These are phyloP conservation scores for Momotus momota DNA, from an alignment of 2,797 vertebrate genomes.

Conservation along the genomic window DNA sequence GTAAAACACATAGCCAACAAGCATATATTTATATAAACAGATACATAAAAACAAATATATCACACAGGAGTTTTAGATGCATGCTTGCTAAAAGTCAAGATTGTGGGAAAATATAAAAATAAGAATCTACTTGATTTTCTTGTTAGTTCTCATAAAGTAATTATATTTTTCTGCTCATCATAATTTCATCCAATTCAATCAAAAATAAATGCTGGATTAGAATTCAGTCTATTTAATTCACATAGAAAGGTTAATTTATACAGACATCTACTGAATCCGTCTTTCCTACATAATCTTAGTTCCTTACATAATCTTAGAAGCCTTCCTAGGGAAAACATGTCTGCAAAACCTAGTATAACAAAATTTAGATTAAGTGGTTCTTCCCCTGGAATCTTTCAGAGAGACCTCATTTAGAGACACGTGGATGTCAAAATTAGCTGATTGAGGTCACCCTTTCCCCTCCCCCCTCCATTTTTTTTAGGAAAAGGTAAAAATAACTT, in stretches of 20 bases:
- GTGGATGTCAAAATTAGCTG: not conserved
- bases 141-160: not conserved
- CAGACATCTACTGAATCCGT: not conserved
- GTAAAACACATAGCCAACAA: not conserved
- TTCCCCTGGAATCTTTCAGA: not conserved
- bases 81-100: not conserved
- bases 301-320: not conserved
- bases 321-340: not conserved
- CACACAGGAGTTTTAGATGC: not conserved
- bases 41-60: not conserved
- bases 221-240: not conserved
- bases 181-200: not conserved
- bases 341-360: not conserved
- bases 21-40: not conserved
- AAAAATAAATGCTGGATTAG: not conserved
- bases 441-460: not conserved
- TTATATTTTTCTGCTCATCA: not conserved
- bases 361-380: not conserved
- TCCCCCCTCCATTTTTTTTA: not conserved
- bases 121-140: not conserved
- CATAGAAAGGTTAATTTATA: not conserved
- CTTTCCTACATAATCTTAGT: not conserved
- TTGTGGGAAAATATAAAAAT: not conserved
- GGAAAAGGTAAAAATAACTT: not conserved
- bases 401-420: not conserved